Base-by-base conservation (phyloP, 2,797 vertebrate species). In the Poeciliopsis presidionis region DNA sequence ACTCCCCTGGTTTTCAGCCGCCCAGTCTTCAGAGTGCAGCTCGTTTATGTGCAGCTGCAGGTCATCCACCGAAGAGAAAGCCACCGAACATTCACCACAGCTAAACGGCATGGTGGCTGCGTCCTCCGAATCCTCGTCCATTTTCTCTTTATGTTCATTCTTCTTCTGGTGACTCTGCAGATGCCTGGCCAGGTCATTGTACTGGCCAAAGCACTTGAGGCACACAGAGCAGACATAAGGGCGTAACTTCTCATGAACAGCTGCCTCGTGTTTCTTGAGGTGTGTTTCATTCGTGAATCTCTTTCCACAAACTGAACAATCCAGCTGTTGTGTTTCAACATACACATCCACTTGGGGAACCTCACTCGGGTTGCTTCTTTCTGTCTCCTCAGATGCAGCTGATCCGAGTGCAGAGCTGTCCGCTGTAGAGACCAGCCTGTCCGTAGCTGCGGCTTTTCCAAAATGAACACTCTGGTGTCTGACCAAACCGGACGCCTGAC, bases 401-500 rank as follows among this genome's bases (percentile, higher is more conserved):
- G 45, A 80, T 2, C 1, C 25, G 36, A 4, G 5, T 0, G 49
- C 16, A 2, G 4, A 25, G 33, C 25, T 71, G 45, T 85, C 84
- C 0, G n/a, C 49, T 61, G 79, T 51, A 4, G 28, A 2, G 1
- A 45, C 8, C 33, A 1, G 13, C 57, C 14, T 2, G 13, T 43
- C 73, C 46, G 46, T 63, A 30, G 80, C 8, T 4, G 69, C 2
- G 30, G 16, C 73, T 67, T 79, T 84, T 0, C 30, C 20, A 11
- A 6, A 33, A 2, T 96, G 95, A 39, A 94, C 88, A 4, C 89
- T 88, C 84, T 95, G 95, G 88, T 96, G 96, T 85, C 95, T 88
- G 77, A 94, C 92, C 30, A 96, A 82, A 8, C 95, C 95, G 0
- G 94, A 95, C 0, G 94, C 93, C 80, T 96, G 96, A 81, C 93